These are phyloP conservation scores for Menura novaehollandiae DNA, from an alignment of 2,113 vertebrate genomes.

Conservation along the genomic window DNA sequence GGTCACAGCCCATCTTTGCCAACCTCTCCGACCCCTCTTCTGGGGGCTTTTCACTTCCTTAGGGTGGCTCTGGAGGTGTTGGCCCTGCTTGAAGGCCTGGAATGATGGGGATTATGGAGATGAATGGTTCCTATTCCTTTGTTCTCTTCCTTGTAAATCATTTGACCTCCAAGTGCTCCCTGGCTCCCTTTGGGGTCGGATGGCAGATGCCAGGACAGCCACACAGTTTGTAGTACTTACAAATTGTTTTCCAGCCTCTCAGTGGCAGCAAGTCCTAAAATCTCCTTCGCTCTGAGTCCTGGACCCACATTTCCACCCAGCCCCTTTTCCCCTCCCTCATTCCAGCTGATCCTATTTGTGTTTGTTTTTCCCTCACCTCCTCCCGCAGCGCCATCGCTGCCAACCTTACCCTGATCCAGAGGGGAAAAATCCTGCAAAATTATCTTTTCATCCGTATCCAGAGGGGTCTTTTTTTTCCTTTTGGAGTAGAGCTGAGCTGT, in stretches of 20 bases:
- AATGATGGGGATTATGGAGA: too few relatives aligned
- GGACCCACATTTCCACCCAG: fast-evolving
- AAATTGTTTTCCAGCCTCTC: neutral
- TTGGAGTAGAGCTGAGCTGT: neutral
- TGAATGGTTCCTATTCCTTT: neutral
- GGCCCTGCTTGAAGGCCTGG: fast-evolving
- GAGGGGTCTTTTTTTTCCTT: neutral
- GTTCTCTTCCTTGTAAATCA: neutral
- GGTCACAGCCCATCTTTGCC: neutral
- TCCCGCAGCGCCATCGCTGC: neutral
- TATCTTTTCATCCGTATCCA: neutral
- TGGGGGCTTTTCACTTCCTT: neutral
- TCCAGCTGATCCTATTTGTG: neutral
- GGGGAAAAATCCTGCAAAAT: neutral
- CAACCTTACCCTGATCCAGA: fast-evolving
- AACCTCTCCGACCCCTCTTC: neutral
- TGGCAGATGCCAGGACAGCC: neutral
- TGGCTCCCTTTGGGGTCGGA: neutral
- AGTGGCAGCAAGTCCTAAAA: neutral
- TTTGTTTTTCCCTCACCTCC: neutral
- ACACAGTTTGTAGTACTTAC: neutral
- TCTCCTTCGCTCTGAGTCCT: fast-evolving
- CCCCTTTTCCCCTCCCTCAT: neutral
- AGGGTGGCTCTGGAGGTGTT: neutral
- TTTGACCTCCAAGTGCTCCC: neutral